A percentile compares a stretch with the other conserved stretches of the same genome.
Evolutionary conservation across 2,888 invertebrate species (phyloP).

Genomic region (Caenorhabditis sulstoni): DNA sequence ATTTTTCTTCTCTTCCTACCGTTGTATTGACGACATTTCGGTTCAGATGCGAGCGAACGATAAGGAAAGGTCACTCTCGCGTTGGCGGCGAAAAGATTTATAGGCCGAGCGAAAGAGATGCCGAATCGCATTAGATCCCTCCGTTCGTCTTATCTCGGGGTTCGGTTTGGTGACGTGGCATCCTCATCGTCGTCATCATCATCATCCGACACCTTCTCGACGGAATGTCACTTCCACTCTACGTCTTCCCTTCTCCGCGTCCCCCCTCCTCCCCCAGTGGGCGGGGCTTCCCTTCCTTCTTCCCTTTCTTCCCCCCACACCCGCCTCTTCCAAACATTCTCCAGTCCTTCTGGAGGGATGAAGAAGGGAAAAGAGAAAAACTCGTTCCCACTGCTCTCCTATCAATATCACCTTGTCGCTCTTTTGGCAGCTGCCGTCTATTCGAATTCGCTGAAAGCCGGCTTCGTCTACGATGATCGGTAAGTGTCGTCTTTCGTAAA

Average conservation of each 20-base stretch:
- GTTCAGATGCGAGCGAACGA: slow-evolving; percentile 5
- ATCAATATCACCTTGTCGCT: slow-evolving; percentile 41
- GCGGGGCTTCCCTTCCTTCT: slow-evolving; percentile 32
- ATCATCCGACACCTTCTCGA: slow-evolving; percentile 11
- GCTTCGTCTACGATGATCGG: slow-evolving; percentile 71
- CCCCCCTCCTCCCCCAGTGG: slow-evolving; percentile 6
- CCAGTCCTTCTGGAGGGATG: slow-evolving; percentile 9
- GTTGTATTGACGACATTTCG: background rate
- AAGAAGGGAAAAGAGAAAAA: background rate
- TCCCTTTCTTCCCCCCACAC: too few species aligned
- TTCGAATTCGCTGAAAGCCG: slow-evolving; percentile 57
- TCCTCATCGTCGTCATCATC: background rate
- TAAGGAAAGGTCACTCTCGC: slow-evolving; percentile 11
- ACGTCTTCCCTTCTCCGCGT: slow-evolving; percentile 2
- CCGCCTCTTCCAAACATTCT: background rate
- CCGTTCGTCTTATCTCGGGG: slow-evolving; percentile 2
- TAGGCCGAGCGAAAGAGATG: slow-evolving; percentile 26
- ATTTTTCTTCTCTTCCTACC: too few species aligned
- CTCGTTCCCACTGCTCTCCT: slow-evolving; percentile 6
- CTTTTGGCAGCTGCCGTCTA: slow-evolving; percentile 57
- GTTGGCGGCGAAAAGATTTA: slow-evolving; percentile 18
- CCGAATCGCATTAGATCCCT: slow-evolving; percentile 16
- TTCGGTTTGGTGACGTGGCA: slow-evolving; percentile 2
- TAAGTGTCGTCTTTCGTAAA: slow-evolving; percentile 42
- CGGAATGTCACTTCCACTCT: slow-evolving; percentile 12